Evolutionary conservation across 2,888 invertebrate species (phyloP).

Genomic region (Sphinx pinastri): DNA sequence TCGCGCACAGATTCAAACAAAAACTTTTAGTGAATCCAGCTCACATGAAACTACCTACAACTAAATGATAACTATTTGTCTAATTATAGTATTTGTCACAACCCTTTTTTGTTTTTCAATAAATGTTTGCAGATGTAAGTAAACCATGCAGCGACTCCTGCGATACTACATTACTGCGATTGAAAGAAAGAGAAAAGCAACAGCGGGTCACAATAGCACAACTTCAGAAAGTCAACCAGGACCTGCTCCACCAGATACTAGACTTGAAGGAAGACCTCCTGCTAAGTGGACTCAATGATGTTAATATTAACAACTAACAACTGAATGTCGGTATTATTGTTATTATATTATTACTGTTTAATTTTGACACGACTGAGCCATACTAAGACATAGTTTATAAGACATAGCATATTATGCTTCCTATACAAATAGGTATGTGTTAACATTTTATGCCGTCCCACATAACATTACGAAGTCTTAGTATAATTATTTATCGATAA

Average conservation of each 20-base stretch:
- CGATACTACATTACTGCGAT: slow-evolving; percentile 53
- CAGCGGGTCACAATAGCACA: slow-evolving; percentile 61
- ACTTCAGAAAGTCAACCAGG: slow-evolving; percentile 62
- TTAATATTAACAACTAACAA: slow-evolving; percentile 34
- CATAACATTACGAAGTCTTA: too few species aligned
- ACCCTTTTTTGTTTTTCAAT: neutral
- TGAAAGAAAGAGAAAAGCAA: slow-evolving; percentile 60
- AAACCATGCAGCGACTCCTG: slow-evolving; percentile 57
- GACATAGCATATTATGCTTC: neutral
- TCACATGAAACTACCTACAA: too few species aligned
- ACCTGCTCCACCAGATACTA: slow-evolving; percentile 57
- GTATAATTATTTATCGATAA: too few species aligned
- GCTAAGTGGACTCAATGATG: slow-evolving; percentile 47
- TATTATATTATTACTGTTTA: neutral
- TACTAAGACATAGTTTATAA: neutral
- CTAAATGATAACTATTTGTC: too few species aligned
- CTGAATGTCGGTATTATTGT: neutral
- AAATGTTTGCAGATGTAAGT: neutral
- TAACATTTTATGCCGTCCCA: too few species aligned
- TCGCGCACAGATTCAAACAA: too few species aligned
- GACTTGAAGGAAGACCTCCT: slow-evolving; percentile 40
- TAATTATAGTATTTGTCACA: too few species aligned
- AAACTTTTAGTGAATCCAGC: too few species aligned
- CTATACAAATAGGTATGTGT: too few species aligned
- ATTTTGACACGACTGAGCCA: neutral